These are phyloP conservation scores for Mizuhopecten yessoensis DNA, from an alignment of 1,140 invertebrate species.

Conservation along the genomic window DNA sequence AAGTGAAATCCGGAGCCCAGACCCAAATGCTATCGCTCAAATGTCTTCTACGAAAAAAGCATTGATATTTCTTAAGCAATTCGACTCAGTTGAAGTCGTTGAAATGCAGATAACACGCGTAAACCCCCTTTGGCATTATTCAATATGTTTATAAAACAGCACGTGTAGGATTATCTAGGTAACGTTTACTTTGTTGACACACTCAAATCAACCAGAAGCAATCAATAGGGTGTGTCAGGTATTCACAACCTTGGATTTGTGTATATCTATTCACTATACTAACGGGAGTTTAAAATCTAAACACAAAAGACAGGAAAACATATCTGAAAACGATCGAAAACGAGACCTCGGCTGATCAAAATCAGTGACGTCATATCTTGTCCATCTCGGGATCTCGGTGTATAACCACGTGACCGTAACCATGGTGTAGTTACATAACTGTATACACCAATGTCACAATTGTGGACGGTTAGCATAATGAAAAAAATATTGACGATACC, in stretches of 20 bases:
- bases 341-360: neutral
- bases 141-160: no score
- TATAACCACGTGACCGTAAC: neutral
- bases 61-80: no score
- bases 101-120: no score
- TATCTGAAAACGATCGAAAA: neutral
- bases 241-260: neutral
- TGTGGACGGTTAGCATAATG: neutral
- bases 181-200: no score
- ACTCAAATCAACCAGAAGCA: neutral
- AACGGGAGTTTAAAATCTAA: neutral
- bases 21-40: no score
- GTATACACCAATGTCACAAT: neutral
- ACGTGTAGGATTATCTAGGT: no score
- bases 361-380: neutral
- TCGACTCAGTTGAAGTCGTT: no score
- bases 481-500: neutral
- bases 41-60: no score
- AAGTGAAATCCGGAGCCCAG: no score
- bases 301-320: neutral
- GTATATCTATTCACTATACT: neutral
- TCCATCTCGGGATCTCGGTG: neutral
- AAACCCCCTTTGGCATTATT: no score
- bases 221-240: neutral
- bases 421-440: neutral